Percentiles rank a stretch among this genome's conserved stretches.
These are phyloP conservation scores for Euproctis similis DNA, from an alignment of 2,888 invertebrate species.

Conservation along the genomic window DNA sequence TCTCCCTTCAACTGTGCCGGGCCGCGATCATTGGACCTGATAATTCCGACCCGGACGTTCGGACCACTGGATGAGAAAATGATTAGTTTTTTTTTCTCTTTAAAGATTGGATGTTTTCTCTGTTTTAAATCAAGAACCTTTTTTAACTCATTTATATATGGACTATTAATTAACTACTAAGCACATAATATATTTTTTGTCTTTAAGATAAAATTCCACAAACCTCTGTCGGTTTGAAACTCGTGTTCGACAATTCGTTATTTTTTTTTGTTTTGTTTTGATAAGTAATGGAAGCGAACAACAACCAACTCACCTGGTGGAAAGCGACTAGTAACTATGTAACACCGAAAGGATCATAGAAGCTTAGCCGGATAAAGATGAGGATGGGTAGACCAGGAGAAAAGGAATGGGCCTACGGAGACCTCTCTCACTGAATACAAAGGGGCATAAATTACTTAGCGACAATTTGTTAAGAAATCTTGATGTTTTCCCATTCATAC, in stretches of 20 bases:
- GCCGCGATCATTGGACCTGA: slow-evolving; percentile 35
- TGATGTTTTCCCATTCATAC: too few species aligned
- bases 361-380: too few species aligned
- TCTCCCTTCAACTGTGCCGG: slow-evolving; percentile 27
- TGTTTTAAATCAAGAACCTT: background rate
- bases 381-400: too few species aligned
- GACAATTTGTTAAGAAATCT: too few species aligned
- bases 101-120: background rate
- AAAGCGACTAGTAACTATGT: too few species aligned
- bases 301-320: too few species aligned
- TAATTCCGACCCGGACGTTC: slow-evolving; percentile 26
- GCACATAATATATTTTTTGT: too few species aligned
- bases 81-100: background rate
- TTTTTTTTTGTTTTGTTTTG: background rate
- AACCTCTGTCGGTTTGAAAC: background rate
- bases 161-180: background rate
- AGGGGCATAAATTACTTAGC: too few species aligned
- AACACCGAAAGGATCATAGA: too few species aligned
- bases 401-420: too few species aligned
- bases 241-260: background rate
- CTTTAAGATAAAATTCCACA: too few species aligned
- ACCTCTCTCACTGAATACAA: too few species aligned
- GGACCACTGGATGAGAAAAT: slow-evolving; percentile 23
- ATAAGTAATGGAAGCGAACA: background rate
- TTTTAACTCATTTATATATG: background rate